A percentile compares a stretch with the other conserved stretches of the same genome.
Evolutionary conservation across 2,797 vertebrate species (phyloP).

Genomic region (Rallus crepitans): DNA sequence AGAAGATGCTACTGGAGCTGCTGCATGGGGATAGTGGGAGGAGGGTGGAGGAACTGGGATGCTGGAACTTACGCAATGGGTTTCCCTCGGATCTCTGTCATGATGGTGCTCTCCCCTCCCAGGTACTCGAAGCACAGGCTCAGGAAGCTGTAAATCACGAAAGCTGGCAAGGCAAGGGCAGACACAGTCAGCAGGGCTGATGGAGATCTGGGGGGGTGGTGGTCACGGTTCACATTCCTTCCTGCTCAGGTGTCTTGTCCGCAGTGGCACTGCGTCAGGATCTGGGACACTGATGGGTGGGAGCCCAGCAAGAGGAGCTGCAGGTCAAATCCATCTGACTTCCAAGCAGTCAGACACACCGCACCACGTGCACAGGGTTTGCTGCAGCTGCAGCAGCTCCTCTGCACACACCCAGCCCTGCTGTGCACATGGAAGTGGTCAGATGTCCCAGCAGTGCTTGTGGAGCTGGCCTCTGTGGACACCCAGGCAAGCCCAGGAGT

Average conservation of each 20-base stretch:
- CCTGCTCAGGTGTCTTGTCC: neutral
- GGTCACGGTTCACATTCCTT: neutral
- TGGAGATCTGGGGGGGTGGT: neutral
- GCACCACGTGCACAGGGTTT: neutral
- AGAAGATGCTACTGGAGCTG: neutral
- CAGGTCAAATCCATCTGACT: neutral
- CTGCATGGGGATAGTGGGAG: neutral
- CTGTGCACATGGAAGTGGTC: fast-evolving
- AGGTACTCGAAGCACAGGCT: constrained; percentile 98
- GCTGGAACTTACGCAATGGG: constrained; percentile 86
- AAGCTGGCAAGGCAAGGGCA: constrained; percentile 83
- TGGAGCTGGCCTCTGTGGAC: neutral
- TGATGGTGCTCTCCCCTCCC: constrained; percentile 95
- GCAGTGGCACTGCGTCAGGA: neutral
- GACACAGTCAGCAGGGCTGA: neutral
- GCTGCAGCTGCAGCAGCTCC: neutral
- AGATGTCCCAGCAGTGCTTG: neutral
- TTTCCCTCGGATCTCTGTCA: constrained; percentile 96
- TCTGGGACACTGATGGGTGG: neutral
- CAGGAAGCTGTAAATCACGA: constrained; percentile 98
- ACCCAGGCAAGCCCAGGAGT: neutral
- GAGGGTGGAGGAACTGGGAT: neutral
- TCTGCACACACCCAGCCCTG: neutral
- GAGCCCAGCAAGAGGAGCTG: neutral
- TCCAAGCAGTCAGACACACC: fast-evolving